Conservation (phyloP, 1,140 invertebrate genomes). For the Drosophila insularis region DNA sequence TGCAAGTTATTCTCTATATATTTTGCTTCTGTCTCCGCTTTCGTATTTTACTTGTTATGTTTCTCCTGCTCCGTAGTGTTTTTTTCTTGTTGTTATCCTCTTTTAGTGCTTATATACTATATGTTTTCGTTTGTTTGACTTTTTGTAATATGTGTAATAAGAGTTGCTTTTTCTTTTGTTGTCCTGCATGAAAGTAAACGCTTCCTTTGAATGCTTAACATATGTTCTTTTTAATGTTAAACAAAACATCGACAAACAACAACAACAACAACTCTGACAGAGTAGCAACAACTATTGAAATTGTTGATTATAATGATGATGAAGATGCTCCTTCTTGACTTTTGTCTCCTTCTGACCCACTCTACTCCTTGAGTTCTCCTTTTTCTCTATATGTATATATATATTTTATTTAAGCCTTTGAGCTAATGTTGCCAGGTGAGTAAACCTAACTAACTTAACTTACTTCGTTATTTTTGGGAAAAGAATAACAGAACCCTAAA, state of each 20-base stretch:
- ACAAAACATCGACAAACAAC: slow-evolving; percentile 30
- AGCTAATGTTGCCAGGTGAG: slow-evolving; percentile 51
- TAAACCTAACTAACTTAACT: slow-evolving; percentile 53
- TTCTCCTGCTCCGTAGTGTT: not conserved
- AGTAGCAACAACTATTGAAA: slow-evolving; percentile 36
- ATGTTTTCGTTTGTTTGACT: slow-evolving; percentile 47
- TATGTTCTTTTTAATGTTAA: slow-evolving; percentile 62
- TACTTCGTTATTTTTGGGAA: slow-evolving; percentile 19
- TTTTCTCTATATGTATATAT: not conserved
- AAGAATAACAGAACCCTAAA: slow-evolving; percentile 22
- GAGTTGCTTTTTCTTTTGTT: slow-evolving; percentile 20
- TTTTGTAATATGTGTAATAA: slow-evolving; percentile 51
- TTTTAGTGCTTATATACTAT: slow-evolving; percentile 56
- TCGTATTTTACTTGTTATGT: slow-evolving; percentile 54
- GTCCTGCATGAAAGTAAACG: slow-evolving; percentile 45
- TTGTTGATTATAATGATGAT: slow-evolving; percentile 54
- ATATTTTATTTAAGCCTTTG: slow-evolving; percentile 2
- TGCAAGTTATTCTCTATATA: not conserved
- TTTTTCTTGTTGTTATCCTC: slow-evolving; percentile 29
- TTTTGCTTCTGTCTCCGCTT: slow-evolving; percentile 2
- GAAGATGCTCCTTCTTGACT: slow-evolving; percentile 24
- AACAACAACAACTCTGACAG: slow-evolving; percentile 55
- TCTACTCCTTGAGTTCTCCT: not conserved
- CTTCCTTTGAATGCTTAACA: slow-evolving; percentile 49
- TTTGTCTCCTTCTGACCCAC: not conserved